These are phyloP conservation scores for Eciton burchellii DNA, from an alignment of 1,140 invertebrate species.

Conservation along the genomic window DNA sequence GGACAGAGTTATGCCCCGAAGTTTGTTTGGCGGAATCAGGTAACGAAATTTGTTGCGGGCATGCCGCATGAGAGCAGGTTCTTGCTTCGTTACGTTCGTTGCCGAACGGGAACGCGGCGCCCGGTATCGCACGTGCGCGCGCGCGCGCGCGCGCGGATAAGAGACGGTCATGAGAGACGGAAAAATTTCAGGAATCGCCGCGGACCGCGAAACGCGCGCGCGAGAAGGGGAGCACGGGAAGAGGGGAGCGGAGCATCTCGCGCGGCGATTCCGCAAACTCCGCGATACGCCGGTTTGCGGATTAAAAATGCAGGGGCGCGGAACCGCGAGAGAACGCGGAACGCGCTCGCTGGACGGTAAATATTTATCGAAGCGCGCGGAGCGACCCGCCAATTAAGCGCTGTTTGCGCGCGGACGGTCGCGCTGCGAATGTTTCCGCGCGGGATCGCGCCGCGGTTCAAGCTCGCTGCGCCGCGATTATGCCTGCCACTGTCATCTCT, in stretches of 20 bases:
- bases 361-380: constrained; percentile 37
- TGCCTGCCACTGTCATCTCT: background rate
- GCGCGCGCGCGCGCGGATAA: background rate
- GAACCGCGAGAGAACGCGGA: too few species aligned
- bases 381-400: constrained; percentile 71
- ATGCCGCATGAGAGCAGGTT: constrained; percentile 22
- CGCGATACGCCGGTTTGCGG: background rate
- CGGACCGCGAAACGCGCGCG: background rate
- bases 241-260: too few species aligned
- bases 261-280: too few species aligned
- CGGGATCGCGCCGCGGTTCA: constrained; percentile 59
- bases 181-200: background rate
- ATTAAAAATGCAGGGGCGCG: background rate
- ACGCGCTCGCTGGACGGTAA: background rate
- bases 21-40: constrained; percentile 60
- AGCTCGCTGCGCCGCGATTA: constrained; percentile 42
- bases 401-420: constrained; percentile 37
- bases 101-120: too few species aligned
- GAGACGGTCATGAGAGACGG: background rate
- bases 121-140: background rate
- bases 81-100: constrained; percentile 67
- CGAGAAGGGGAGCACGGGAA: background rate
- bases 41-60: constrained; percentile 67
- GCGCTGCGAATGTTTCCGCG: constrained; percentile 56
- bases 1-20: constrained; percentile 15